Conservation (phyloP, 2,888 invertebrate species). For the Digitonthophagus gazella region DNA sequence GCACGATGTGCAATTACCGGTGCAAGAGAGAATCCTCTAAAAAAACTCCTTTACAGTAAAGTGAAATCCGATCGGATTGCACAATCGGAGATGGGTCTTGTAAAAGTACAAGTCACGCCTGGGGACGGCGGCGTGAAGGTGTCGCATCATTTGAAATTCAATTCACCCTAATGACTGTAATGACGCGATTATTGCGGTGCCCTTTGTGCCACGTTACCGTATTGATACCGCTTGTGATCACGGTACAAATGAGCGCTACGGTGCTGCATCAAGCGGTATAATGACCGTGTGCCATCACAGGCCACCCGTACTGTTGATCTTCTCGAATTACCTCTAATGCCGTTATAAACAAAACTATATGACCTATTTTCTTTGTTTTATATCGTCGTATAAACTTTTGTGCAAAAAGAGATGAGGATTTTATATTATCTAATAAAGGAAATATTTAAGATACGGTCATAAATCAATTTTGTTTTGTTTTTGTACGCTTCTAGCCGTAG, state of each 20-base stretch:
- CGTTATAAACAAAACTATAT: not conserved
- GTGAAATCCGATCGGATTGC: not conserved
- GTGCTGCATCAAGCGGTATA: not conserved
- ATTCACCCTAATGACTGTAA: not conserved
- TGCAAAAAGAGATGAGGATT: not conserved
- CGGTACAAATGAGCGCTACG: not conserved
- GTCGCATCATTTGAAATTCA: not conserved
- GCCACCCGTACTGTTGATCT: not conserved
- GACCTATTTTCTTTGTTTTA: not conserved
- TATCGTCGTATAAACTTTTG: too few relatives aligned
- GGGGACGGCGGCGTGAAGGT: not conserved
- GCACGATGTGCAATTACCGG: not conserved
- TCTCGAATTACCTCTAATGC: not conserved
- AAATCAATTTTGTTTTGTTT: not conserved
- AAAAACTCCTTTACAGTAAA: not conserved
- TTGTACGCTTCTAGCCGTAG: not conserved
- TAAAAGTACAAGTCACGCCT: not conserved
- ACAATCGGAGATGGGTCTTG: not conserved
- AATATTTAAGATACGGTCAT: too few relatives aligned
- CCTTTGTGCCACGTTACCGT: not conserved
- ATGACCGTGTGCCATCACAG: not conserved
- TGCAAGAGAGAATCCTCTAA: not conserved
- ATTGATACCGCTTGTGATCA: not conserved
- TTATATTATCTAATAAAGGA: too few relatives aligned
- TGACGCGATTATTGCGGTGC: not conserved